Evolutionary conservation across 2,888 invertebrate genomes (phyloP).

Genomic region (Tryphoninae sp.): DNA sequence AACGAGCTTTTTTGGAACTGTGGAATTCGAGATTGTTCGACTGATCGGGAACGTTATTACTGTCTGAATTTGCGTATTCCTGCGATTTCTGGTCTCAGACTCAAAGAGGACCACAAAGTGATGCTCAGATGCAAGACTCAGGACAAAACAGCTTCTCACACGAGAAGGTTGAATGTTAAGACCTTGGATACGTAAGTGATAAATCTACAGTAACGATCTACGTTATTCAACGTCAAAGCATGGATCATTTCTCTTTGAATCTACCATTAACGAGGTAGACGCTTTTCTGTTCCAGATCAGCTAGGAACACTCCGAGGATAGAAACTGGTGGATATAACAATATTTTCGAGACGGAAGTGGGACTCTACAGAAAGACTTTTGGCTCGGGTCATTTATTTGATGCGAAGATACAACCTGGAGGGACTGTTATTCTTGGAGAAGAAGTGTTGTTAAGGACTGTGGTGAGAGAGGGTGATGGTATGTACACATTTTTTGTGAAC

Average conservation of each 20-base stretch:
- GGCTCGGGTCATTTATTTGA: conserved; percentile 81
- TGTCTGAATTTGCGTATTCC: conserved; percentile 84
- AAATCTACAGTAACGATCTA: neutral
- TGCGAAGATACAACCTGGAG: conserved; percentile 82
- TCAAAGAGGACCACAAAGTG: conserved; percentile 82
- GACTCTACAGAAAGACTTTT: conserved; percentile 81
- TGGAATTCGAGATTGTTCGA: conserved; percentile 82
- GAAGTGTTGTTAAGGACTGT: conserved; percentile 83
- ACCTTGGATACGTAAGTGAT: conserved; percentile 72
- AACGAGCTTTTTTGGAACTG: conserved; percentile 82
- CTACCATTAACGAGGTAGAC: conserved; percentile 14
- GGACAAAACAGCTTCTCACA: conserved; percentile 82
- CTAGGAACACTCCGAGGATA: conserved; percentile 76
- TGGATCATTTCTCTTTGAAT: neutral
- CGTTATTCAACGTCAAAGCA: neutral
- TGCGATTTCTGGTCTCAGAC: conserved; percentile 82
- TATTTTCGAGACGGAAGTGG: conserved; percentile 83
- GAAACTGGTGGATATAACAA: conserved; percentile 84
- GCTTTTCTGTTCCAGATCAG: conserved; percentile 66
- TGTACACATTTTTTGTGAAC: conserved; percentile 53
- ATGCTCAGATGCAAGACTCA: conserved; percentile 84
- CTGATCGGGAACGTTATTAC: conserved; percentile 80
- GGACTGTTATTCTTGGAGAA: conserved; percentile 84
- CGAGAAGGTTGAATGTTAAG: conserved; percentile 79
- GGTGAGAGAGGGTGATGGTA: conserved; percentile 84